Evolutionary conservation across 1,140 invertebrate genomes (phyloP).

Genomic region (Acromyrmex echinatior): DNA sequence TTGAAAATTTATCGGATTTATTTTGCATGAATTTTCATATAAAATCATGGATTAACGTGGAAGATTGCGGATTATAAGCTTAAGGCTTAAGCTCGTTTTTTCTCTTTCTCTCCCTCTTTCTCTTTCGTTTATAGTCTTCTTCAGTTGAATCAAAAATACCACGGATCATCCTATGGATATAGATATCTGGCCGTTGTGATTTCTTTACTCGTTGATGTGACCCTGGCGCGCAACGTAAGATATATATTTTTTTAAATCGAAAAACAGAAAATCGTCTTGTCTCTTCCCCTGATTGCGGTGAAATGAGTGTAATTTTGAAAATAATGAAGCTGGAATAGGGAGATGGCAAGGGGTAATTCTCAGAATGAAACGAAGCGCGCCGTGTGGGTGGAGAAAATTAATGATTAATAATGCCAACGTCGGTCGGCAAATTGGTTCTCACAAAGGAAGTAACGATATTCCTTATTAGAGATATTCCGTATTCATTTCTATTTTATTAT

Average conservation of each 20-base stretch:
- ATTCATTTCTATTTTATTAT: constrained; percentile 25
- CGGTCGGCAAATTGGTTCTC: constrained; percentile 38
- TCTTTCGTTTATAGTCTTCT: background rate
- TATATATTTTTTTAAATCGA: constrained; percentile 5
- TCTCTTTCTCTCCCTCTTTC: constrained; percentile 59
- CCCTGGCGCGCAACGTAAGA: background rate
- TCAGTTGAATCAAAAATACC: constrained; percentile 56
- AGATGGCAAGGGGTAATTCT: constrained; percentile 14
- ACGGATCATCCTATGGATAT: constrained; percentile 63
- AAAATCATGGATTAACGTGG: constrained; percentile 74
- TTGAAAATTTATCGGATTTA: constrained; percentile 10
- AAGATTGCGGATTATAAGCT: constrained; percentile 79
- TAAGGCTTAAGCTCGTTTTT: constrained; percentile 71
- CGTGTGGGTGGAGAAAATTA: constrained; percentile 49
- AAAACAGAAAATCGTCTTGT: background rate
- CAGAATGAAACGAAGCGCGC: constrained; percentile 57
- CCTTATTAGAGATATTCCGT: constrained; percentile 11
- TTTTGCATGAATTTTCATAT: constrained; percentile 62
- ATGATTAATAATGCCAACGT: constrained; percentile 47
- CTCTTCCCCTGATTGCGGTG: background rate
- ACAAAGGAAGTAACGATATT: constrained; percentile 23
- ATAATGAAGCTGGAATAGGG: constrained; percentile 17
- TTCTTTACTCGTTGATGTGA: constrained; percentile 76
- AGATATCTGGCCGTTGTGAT: constrained; percentile 67
- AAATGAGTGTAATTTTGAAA: constrained; percentile 9